Percentiles rank a stretch among this genome's conserved stretches.
Evolutionary conservation across 2,113 vertebrate species (phyloP).

Genomic region (Helogale parvula): DNA sequence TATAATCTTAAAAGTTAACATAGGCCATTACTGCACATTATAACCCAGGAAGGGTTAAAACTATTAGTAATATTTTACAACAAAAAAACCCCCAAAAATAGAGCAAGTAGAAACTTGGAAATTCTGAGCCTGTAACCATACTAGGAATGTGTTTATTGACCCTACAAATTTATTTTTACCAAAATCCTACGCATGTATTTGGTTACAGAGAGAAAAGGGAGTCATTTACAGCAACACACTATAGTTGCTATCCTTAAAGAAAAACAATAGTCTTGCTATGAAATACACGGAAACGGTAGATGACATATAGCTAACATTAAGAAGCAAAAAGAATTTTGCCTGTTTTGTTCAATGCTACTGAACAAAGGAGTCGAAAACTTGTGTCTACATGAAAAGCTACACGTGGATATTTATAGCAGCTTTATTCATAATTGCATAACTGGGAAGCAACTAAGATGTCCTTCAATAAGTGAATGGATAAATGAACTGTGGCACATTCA

Average conservation of each 20-base stretch:
- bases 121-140: neutral
- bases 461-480: neutral
- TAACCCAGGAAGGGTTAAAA: neutral
- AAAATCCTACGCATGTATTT: neutral
- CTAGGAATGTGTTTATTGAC: neutral
- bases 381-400: neutral
- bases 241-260: neutral
- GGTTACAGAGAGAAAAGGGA: neutral
- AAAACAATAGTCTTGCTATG: neutral
- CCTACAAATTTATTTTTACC: neutral
- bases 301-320: neutral
- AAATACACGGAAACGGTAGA: neutral
- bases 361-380: neutral
- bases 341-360: neutral
- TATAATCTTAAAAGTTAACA: constrained; percentile 28
- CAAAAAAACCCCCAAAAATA: neutral
- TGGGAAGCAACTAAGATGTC: neutral
- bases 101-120: neutral
- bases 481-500: neutral
- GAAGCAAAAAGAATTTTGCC: neutral
- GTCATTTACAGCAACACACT: neutral
- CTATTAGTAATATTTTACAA: constrained; percentile 13
- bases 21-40: neutral
- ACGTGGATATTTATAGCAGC: neutral
- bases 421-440: neutral